Base-by-base conservation (phyloP, 1,140 invertebrate genomes). In the Drosophila burlai region DNA sequence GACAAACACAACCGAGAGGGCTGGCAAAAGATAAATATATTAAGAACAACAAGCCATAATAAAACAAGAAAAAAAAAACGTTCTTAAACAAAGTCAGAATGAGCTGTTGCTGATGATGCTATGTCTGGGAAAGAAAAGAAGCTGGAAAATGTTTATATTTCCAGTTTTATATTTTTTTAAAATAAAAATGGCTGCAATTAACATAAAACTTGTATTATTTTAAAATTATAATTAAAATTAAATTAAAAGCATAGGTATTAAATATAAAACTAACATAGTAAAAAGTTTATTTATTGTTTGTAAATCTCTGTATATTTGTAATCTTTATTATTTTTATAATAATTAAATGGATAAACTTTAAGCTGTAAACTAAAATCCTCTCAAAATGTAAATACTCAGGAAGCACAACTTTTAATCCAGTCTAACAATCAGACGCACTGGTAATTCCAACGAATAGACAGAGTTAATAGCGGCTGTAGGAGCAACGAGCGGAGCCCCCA, bases 21-120 rank as follows among this genome's bases (percentile, higher is more conserved):
- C 76, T 81, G 81, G 61, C 64, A 76, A 81, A 82, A 77, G 76
- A 78, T 78, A 82, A 84, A 77, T 83, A 78, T 82, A 78, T 78
- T 59, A 60, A 68, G 40, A 67, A 47, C 69, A 60, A 60, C 47
- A 31, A 13, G 34, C 10, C 18, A 16, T 38, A 38, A 77, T 45
- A 57, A 68, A 13, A 75, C 47, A 54, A 46, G n/a, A 52, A 43
- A 67, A 29, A 29, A 50, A 50, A 57, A 65, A 73, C 73, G 47
- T 64, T 65, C 60, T 42, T 46, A 62, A 71, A 63, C 52, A 85
- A 82, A 81, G 54, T 73, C 66, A 59, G 47, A 76, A 81, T 65
- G 77, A 77, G 77, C 71, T 80, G 80, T 47, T 66, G 61, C 29
- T 46, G 7, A 31, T 46, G 7, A 31, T 10, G 46, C 3, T 26